A percentile compares a stretch with the other conserved stretches of the same genome.
phyloP scores from a whole-genome alignment of 1,140 invertebrate genomes.

The Hyposmocoma kahamanoa region DNA sequence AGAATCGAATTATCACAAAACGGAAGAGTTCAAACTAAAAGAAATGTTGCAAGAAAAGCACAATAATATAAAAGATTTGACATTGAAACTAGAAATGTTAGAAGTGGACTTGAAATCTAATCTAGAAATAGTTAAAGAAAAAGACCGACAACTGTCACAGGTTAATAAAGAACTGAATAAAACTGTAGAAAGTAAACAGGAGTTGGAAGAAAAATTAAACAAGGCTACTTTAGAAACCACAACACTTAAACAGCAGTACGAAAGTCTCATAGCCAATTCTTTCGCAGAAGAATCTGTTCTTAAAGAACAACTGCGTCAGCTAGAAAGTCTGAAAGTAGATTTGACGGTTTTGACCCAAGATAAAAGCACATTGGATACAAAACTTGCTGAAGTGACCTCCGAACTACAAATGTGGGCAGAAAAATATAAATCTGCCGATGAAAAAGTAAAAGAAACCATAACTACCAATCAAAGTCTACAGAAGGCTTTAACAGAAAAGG shows the following conservation, averaged over 20 bases:
- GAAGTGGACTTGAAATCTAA: conserved; percentile 68
- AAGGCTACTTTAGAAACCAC: conserved; percentile 37
- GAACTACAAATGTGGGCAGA: conserved; percentile 63
- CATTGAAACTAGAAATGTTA: conserved; percentile 62
- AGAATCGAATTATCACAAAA: conserved; percentile 41
- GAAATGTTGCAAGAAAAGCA: conserved; percentile 58
- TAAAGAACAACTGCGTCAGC: conserved; percentile 50
- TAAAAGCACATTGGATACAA: conserved; percentile 41
- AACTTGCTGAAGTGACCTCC: conserved; percentile 48
- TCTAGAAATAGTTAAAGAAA: conserved; percentile 63
- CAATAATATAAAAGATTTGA: conserved; percentile 57
- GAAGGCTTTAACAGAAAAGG: conserved; percentile 46
- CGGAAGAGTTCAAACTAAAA: conserved; percentile 39
- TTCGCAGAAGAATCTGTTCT: conserved; percentile 55
- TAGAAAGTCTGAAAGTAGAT: conserved; percentile 54
- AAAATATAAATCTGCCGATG: conserved; percentile 28
- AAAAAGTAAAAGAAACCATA: conserved; percentile 35
- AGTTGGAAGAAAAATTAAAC: conserved; percentile 63
- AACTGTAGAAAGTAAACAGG: conserved; percentile 62
- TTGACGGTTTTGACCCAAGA: conserved; percentile 37
- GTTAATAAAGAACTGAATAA: conserved; percentile 71
- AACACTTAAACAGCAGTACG: conserved; percentile 58
- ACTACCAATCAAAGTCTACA: conserved; percentile 33
- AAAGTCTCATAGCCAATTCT: conserved; percentile 54
- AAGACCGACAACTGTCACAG: conserved; percentile 68